Percentiles rank a stretch among this genome's conserved stretches.
phyloP scores from a whole-genome alignment of 92 coral and sea anemone species.

The Porites evermanni region DNA sequence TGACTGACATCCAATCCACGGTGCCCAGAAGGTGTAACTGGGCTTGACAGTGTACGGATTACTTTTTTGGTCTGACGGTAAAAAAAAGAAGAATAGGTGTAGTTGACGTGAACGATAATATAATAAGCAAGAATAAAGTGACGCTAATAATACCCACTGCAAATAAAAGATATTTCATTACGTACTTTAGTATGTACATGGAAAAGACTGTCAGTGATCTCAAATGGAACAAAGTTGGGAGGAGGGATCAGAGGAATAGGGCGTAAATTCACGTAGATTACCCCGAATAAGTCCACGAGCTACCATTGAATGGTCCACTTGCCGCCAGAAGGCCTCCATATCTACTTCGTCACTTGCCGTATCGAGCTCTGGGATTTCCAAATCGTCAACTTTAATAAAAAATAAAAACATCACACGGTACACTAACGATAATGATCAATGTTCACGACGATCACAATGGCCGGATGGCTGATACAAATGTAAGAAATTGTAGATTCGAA shows the following conservation, averaged over 20 bases:
- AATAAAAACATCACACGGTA: too few relatives aligned
- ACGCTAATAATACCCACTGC: too few relatives aligned
- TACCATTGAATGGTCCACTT: slow-evolving; percentile 25
- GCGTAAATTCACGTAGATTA: background rate
- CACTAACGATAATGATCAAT: too few relatives aligned
- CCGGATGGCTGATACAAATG: too few relatives aligned
- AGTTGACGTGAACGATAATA: too few relatives aligned
- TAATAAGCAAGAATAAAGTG: too few relatives aligned
- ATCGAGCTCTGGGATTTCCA: slow-evolving; percentile 18
- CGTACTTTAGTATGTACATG: too few relatives aligned
- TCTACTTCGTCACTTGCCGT: slow-evolving; percentile 5
- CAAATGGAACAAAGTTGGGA: background rate
- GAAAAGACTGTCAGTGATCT: background rate
- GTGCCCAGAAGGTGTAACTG: slow-evolving; percentile 50
- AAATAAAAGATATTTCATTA: too few relatives aligned
- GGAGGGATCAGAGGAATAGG: background rate
- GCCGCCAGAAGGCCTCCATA: slow-evolving; percentile 12
- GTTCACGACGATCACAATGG: too few relatives aligned
- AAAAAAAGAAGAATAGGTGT: background rate
- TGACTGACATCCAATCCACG: slow-evolving; percentile 34
- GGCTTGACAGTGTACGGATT: background rate
- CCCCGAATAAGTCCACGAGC: slow-evolving; percentile 37
- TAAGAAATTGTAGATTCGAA: too few relatives aligned
- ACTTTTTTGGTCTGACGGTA: background rate
- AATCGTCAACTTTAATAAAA: slow-evolving; percentile 28